phyloP scores from a whole-genome alignment of 2,888 invertebrate genomes.

The Heliconius ethilla region DNA sequence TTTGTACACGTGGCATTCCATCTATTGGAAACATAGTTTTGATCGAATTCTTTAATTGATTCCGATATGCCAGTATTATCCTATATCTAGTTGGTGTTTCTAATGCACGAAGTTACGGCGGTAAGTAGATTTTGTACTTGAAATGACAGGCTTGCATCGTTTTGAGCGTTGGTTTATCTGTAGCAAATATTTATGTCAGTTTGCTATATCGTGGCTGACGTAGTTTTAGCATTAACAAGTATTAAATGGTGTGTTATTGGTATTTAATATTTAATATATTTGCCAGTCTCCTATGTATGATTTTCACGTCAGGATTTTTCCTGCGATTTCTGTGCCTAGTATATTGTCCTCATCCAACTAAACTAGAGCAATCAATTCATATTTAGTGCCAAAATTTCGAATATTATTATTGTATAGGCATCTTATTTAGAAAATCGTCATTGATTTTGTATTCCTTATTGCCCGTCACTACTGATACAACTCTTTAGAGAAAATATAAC shows the following conservation, averaged over 20 bases:
- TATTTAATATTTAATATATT: constrained; percentile 12
- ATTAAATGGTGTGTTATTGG: constrained; percentile 7
- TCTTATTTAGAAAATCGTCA: neutral
- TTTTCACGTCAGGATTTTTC: neutral
- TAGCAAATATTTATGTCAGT: constrained; percentile 1
- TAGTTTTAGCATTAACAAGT: constrained; percentile 7
- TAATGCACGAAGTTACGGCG: constrained; percentile 12
- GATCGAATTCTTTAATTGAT: neutral
- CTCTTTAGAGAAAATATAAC: neutral
- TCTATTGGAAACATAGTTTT: neutral
- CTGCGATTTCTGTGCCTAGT: neutral
- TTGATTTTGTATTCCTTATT: constrained; percentile 1
- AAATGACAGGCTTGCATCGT: constrained; percentile 9
- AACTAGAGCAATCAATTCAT: neutral
- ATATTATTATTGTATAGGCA: constrained; percentile 29
- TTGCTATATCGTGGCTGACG: constrained; percentile 2
- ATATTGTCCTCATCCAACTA: neutral
- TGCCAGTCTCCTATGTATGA: constrained; percentile 14
- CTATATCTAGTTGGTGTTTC: constrained; percentile 9
- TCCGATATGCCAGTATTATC: constrained; percentile 5
- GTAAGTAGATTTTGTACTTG: constrained; percentile 23
- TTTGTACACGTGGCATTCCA: neutral
- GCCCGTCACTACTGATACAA: neutral
- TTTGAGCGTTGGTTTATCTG: neutral
- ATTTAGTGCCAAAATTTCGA: constrained; percentile 45